A percentile compares a stretch with the other conserved stretches of the same genome.
Evolutionary conservation across 1,140 invertebrate species (phyloP).

Genomic region (Formica selysi): DNA sequence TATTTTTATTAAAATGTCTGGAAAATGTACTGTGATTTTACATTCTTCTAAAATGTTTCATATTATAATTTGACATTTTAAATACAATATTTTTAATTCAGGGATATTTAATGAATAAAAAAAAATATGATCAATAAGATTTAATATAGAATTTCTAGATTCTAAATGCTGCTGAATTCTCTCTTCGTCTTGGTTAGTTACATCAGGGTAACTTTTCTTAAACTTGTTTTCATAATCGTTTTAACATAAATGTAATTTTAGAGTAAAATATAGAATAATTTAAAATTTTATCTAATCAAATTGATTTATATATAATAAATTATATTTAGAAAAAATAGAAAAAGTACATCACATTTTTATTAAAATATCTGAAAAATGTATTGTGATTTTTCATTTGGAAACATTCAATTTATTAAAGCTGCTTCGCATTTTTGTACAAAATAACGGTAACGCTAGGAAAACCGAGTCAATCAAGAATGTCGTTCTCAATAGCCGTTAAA

Average conservation of each 20-base stretch:
- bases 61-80: not conserved
- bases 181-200: not conserved
- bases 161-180: not conserved
- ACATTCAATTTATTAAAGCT: not conserved
- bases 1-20: no score
- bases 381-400: not conserved
- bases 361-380: not conserved
- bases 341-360: not conserved
- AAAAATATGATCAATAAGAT: no score
- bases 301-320: not conserved
- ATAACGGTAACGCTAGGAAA: not conserved
- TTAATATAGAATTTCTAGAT: not conserved
- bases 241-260: not conserved
- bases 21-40: not conserved
- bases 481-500: slow-evolving; percentile 54
- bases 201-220: not conserved
- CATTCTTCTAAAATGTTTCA: not conserved
- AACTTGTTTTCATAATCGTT: not conserved
- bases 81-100: not conserved
- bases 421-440: not conserved
- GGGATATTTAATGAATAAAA: not conserved
- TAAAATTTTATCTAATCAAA: not conserved
- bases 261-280: not conserved
- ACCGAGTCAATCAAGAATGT: slow-evolving; percentile 28
- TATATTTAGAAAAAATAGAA: not conserved